Evolutionary conservation across 1,140 invertebrate genomes (phyloP).

Genomic region (Linepithema humile): DNA sequence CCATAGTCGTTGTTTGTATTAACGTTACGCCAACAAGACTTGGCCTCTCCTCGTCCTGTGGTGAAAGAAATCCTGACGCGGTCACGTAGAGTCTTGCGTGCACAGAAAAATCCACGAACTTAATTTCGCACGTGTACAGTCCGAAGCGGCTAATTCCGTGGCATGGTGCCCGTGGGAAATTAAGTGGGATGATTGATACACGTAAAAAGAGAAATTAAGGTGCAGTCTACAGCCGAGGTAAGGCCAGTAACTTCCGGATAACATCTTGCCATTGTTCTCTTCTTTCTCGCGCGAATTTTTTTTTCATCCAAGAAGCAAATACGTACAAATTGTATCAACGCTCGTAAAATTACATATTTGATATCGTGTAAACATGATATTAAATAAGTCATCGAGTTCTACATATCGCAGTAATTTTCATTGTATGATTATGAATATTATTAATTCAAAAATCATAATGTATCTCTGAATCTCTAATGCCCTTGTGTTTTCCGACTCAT

Average conservation of each 20-base stretch:
- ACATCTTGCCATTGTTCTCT: slow-evolving; percentile 4
- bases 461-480: not conserved
- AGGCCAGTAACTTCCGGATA: not conserved
- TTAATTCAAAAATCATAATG: slow-evolving; percentile 17
- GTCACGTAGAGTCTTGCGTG: slow-evolving; percentile 58
- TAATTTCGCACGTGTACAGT: slow-evolving; percentile 67
- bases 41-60: not conserved
- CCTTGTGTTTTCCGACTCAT: not conserved
- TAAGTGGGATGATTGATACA: slow-evolving; percentile 79
- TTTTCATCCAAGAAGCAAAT: not conserved
- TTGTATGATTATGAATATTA: not conserved
- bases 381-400: not conserved
- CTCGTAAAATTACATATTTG: not conserved
- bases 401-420: not conserved
- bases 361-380: not conserved
- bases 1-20: slow-evolving; percentile 4
- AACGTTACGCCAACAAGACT: not conserved
- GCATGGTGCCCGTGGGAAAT: slow-evolving; percentile 79
- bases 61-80: slow-evolving; percentile 47
- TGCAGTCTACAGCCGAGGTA: not conserved
- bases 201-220: slow-evolving; percentile 72
- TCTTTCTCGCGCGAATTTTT: not conserved
- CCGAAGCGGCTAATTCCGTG: slow-evolving; percentile 61
- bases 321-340: slow-evolving; percentile 7
- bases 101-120: slow-evolving; percentile 67